phyloP scores from a whole-genome alignment of 2,888 invertebrate species.

The Lycia hirtaria region DNA sequence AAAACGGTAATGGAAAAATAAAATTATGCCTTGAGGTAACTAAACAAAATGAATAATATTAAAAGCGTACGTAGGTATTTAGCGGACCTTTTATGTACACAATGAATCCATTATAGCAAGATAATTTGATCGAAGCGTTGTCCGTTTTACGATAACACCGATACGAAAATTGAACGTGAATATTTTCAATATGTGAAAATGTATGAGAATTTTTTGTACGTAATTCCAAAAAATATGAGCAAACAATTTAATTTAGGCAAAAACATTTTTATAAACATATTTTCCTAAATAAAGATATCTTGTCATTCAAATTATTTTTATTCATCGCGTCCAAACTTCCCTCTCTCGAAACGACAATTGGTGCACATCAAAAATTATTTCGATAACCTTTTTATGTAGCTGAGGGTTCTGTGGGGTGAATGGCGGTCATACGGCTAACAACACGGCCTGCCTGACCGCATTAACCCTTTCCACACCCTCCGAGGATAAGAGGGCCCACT shows the following conservation, averaged over 20 bases:
- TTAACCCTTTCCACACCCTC: conserved; percentile 63
- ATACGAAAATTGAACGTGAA: conserved; percentile 25
- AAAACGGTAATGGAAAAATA: conserved; percentile 62
- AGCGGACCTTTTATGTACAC: conserved; percentile 33
- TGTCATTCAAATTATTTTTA: conserved; percentile 12
- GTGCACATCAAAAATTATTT: conserved; percentile 66
- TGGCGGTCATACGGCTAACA: conserved; percentile 64
- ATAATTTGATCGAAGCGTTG: conserved; percentile 33
- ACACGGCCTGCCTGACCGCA: conserved; percentile 60
- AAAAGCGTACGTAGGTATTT: conserved; percentile 39
- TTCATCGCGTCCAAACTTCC: conserved; percentile 15
- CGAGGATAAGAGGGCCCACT: conserved; percentile 51
- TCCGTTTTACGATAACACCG: conserved; percentile 23
- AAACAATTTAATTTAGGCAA: conserved; percentile 1
- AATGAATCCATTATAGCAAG: conserved; percentile 28
- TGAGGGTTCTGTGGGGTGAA: conserved; percentile 56
- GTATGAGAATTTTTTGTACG: conserved; percentile 5
- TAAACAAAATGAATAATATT: conserved; percentile 45
- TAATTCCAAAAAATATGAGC: not conserved
- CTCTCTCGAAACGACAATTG: conserved; percentile 49
- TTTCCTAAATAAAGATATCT: conserved; percentile 1
- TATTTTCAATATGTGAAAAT: conserved; percentile 23
- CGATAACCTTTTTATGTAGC: conserved; percentile 67
- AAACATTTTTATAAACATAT: not conserved
- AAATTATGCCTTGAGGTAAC: conserved; percentile 56